These are phyloP conservation scores for Coregonus suidteri DNA, from an alignment of 2,797 vertebrate genomes.

Conservation along the genomic window DNA sequence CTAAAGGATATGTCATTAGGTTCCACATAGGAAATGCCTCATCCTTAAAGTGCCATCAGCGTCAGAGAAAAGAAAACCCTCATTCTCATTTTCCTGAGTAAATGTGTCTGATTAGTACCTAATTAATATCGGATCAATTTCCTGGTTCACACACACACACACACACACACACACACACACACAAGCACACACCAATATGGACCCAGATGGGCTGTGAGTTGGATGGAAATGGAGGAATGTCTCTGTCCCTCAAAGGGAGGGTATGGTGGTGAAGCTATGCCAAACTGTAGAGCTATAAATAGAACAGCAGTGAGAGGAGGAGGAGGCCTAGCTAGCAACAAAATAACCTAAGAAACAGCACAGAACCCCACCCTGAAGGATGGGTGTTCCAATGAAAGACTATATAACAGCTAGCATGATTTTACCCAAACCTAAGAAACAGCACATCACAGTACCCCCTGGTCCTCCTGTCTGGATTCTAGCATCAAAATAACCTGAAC, in stretches of 20 bases:
- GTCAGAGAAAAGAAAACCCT: slow-evolving; percentile 37
- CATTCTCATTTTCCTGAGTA: slow-evolving; percentile 65
- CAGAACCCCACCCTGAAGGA: background rate
- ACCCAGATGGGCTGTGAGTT: slow-evolving; percentile 72
- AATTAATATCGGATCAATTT: slow-evolving; percentile 75
- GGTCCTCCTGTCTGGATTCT: no score
- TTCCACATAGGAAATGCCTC: background rate
- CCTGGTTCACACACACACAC: slow-evolving; percentile 65
- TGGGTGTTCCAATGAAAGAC: background rate
- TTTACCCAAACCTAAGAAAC: no score
- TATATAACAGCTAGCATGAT: no score
- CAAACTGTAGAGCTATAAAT: slow-evolving; percentile 73
- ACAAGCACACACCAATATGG: slow-evolving; percentile 45
- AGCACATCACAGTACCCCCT: no score
- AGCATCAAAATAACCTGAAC: slow-evolving; percentile 29
- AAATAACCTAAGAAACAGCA: background rate
- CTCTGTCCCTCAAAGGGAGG: slow-evolving; percentile 62
- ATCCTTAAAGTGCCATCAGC: slow-evolving; percentile 52
- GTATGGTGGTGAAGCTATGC: slow-evolving; percentile 62
- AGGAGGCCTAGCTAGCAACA: slow-evolving; percentile 8
- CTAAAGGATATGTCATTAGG: background rate
- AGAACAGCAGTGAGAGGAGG: slow-evolving; percentile 51
- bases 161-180: slow-evolving; percentile 9
- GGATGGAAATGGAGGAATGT: slow-evolving; percentile 73
- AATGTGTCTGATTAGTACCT: slow-evolving; percentile 73